Base-by-base conservation (phyloP, 2,888 invertebrate species). In the Leptinotarsa peninsularis region DNA sequence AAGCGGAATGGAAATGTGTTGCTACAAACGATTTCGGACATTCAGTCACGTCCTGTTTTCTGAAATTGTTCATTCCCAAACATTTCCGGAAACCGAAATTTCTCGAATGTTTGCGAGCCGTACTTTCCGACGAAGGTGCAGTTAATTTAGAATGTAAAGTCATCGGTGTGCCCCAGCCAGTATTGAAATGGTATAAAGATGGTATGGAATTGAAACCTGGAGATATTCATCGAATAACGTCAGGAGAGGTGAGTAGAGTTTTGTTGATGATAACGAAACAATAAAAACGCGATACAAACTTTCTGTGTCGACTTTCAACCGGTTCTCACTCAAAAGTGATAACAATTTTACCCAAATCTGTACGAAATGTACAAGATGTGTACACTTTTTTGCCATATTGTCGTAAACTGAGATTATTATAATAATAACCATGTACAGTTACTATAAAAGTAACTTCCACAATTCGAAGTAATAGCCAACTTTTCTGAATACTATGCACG, bases 101-200 rank as follows among this genome's bases (percentile, higher is more conserved):
- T 87, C 89, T 97, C 71, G 96, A 97, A 87, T 94, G 94, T 80
- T 90, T 97, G 4, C 91, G 95, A 81, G 97, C 96, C 0, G 94
- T 96, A 58, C 89, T 97, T 21, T 95, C 96, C 0, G 95, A 96
- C 78, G 96, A 96, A 71, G 79, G 96, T 0, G 95, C 96, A 14
- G 97, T 97, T 1, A 96, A 96, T 88, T 90, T 97, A 76, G 97
- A 97, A 87, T 97, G 97, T 87, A 97, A 97, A 89, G 96, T 96
- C 0, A 96, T 96, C 76, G 96, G 96, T 7, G 96, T 96, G 3
- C 96, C 96, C 0, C 96, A 96, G 84, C 96, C 96, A 0, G 90
- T 93, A n/a, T 89, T 97, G 0, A 96, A 95, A 84, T 97, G 97
- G 97, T 97, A 95, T 86, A 97, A 97, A 88, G 97, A 97, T 86